Conservation (phyloP, 2,113 vertebrate genomes). For the Malurus cyaneus region DNA sequence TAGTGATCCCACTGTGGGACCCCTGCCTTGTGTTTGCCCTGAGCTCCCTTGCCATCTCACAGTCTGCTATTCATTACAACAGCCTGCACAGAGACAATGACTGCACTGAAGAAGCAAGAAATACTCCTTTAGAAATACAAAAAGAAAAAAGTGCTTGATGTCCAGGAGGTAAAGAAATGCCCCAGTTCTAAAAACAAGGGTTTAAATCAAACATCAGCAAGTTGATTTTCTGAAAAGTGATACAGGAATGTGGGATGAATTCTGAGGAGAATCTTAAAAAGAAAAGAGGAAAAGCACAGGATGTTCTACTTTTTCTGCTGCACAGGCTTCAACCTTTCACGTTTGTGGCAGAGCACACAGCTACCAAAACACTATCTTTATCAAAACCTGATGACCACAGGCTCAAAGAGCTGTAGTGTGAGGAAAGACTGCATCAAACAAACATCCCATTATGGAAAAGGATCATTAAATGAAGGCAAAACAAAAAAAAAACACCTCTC, state of each 20-base stretch:
- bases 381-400: neutral
- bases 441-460: neutral
- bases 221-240: neutral
- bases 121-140: neutral
- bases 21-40: neutral
- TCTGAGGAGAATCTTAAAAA: neutral
- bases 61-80: neutral
- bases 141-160: neutral
- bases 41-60: fast-evolving
- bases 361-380: neutral
- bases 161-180: neutral
- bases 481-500: neutral
- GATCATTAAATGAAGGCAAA: neutral
- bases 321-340: neutral
- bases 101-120: neutral
- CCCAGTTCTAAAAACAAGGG: neutral
- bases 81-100: neutral
- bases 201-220: neutral
- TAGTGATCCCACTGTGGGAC: neutral
- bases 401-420: neutral
- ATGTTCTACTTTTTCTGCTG: neutral
- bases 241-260: neutral
- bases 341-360: neutral
- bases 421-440: neutral
- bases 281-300: neutral